Percentiles rank a stretch among this genome's conserved stretches.
These are phyloP conservation scores for Drosophila littoralis DNA, from an alignment of 1,140 invertebrate genomes.

Conservation along the genomic window DNA sequence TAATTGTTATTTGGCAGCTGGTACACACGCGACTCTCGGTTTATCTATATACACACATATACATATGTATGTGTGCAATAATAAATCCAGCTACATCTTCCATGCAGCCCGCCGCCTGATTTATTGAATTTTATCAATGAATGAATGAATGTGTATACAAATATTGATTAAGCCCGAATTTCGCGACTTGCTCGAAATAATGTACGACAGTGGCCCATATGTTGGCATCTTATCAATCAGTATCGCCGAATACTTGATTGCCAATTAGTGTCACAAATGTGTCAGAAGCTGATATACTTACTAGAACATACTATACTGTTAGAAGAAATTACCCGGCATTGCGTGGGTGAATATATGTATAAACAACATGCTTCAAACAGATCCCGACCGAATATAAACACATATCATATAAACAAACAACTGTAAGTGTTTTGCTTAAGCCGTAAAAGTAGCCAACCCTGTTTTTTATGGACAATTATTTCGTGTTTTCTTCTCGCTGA, in stretches of 20 bases:
- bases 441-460: no score
- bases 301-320: no score
- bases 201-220: constrained; percentile 4
- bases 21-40: background rate
- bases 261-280: constrained; percentile 36
- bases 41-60: background rate
- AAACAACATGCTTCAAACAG: no score
- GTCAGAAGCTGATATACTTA: background rate
- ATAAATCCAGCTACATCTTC: background rate
- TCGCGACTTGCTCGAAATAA: constrained; percentile 3
- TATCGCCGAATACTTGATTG: constrained; percentile 12
- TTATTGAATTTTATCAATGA: constrained; percentile 3
- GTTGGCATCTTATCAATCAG: constrained; percentile 24
- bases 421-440: no score
- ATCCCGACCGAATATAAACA: no score
- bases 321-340: no score
- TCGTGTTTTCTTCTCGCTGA: no score
- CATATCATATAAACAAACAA: no score
- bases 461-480: no score
- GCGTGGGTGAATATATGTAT: no score
- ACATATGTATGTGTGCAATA: constrained; percentile 3
- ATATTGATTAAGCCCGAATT: constrained; percentile 25
- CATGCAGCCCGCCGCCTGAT: background rate
- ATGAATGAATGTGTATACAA: constrained; percentile 7
- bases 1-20: constrained; percentile 13